These are phyloP conservation scores for Alectura lathami DNA, from an alignment of 2,113 vertebrate genomes.

Conservation along the genomic window DNA sequence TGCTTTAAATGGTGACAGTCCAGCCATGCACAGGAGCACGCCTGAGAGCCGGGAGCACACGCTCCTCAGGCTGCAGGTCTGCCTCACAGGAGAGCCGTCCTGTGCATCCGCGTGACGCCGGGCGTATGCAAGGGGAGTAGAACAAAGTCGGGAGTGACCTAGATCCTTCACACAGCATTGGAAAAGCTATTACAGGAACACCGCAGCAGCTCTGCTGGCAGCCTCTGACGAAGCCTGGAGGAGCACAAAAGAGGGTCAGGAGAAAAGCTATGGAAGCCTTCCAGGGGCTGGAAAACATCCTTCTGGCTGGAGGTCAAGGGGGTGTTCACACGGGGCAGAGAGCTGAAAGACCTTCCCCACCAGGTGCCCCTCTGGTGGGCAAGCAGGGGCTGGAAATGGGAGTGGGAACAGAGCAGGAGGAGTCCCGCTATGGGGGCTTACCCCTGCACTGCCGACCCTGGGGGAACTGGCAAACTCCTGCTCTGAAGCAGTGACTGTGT, in stretches of 20 bases:
- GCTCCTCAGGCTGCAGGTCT: neutral
- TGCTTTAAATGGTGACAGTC: neutral
- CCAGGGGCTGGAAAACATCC: neutral
- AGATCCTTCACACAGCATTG: slow-evolving; percentile 36
- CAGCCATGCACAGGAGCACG: neutral
- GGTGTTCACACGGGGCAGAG: neutral
- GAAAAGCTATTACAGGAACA: slow-evolving; percentile 44
- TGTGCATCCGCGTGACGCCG: neutral
- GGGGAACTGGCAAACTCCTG: neutral
- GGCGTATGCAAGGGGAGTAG: neutral
- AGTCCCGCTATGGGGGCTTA: neutral
- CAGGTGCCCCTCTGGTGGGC: fast-evolving
- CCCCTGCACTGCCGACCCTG: neutral
- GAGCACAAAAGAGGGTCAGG: slow-evolving; percentile 1
- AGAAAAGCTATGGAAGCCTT: slow-evolving; percentile 10
- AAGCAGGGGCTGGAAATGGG: neutral
- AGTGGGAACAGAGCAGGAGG: fast-evolving
- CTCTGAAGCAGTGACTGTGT: neutral
- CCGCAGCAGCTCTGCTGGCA: slow-evolving; percentile 6
- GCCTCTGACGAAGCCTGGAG: neutral
- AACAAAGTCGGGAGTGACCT: slow-evolving; percentile 50
- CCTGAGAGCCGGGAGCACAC: neutral
- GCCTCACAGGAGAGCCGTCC: too few species aligned
- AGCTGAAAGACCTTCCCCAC: neutral
- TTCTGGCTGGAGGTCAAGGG: neutral